phyloP scores from a whole-genome alignment of 2,113 vertebrate genomes.

The Pica pica region DNA sequence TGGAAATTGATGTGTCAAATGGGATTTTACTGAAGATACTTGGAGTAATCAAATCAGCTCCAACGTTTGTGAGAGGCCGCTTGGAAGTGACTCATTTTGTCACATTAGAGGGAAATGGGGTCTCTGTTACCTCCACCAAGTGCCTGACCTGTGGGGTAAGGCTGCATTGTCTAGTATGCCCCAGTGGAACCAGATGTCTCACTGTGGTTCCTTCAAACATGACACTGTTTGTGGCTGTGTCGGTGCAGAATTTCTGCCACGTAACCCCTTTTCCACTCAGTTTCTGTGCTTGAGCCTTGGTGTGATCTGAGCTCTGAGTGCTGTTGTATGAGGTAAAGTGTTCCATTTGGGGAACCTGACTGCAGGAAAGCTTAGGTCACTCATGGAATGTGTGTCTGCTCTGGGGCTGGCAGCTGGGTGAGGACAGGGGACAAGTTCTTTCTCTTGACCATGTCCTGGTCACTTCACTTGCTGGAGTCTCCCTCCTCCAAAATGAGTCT shows the following conservation, averaged over 20 bases:
- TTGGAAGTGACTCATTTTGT: not conserved
- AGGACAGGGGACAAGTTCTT: not conserved
- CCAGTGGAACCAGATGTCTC: not conserved
- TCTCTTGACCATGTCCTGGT: not conserved
- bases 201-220: not conserved
- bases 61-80: not conserved
- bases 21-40: not conserved
- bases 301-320: not conserved
- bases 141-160: not conserved
- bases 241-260: not conserved
- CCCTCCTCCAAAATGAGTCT: not conserved
- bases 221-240: rapidly evolving
- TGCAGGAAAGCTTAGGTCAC: not conserved
- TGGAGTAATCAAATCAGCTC: not conserved
- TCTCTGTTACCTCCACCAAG: not conserved
- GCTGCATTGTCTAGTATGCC: rapidly evolving
- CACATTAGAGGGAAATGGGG: not conserved
- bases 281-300: not conserved
- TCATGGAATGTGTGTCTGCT: not conserved
- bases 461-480: not conserved
- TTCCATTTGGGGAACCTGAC: not conserved
- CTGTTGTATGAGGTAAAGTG: not conserved
- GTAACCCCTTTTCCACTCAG: rapidly evolving
- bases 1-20: not conserved
- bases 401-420: not conserved